Base-by-base conservation (phyloP, 2,888 invertebrate genomes). In the Mimas tiliae region DNA sequence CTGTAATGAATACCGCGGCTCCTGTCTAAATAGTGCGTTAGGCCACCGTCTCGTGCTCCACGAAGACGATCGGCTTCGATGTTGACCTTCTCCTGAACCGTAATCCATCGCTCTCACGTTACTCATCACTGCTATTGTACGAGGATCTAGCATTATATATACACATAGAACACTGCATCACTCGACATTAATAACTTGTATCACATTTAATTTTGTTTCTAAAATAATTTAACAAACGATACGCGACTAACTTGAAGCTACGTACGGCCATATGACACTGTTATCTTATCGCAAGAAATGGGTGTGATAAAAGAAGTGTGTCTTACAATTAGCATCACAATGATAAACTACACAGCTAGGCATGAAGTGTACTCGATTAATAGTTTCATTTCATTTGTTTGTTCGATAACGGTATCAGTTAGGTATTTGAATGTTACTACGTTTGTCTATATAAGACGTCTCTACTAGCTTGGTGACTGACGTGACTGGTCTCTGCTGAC, bases 241-340 rank as follows among this genome's bases (percentile, higher is more conserved):
- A 75, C 75, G 70, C 67, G 72, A 76, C 67, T 74, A 75, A 82
- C 79, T 81, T 83, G 85, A 83, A 85, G 84, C 80, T 80, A 38
- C 38, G 70, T 71, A 75, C 78, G 79, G 78, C 86, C 91, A 86
- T 90, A 91, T 91, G 91, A 92, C 90, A 80, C 71, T 81, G 71
- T 88, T 87, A 91, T 91, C 91, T 92, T 91, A 92, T 92, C 34
- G 33, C 74, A 82, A 85, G 87, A 86, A 89, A 87, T 83, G 81
- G 75, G 83, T 77, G 79, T 83, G 90, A 90, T 90, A 91, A 91
- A 84, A 86, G 82, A 84, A 83, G 84, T 83, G 81, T 84, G 79
- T 87, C 82, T 80, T 83, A 86, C 89, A 91, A 91, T 91, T 91
- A 92, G 82, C 88, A 81, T 74, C 79, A 73, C 74, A 72, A 74